Evolutionary conservation across 2,113 vertebrate genomes (phyloP), one percentile per base, ranked within the genome.

Genomic region (Empidonax traillii): DNA sequence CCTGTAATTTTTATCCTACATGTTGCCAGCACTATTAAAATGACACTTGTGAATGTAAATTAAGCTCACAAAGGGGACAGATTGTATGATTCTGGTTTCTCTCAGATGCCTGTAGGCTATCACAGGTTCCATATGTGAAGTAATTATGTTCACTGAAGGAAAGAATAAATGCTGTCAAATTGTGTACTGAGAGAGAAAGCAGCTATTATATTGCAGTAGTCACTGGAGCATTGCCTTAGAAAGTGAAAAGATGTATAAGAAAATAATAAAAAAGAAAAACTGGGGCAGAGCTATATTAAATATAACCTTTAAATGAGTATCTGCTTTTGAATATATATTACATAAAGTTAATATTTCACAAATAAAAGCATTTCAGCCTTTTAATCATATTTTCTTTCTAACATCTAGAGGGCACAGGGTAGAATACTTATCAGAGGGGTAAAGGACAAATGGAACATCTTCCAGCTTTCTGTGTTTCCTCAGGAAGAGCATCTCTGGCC

Each of bases 41-140:
- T 98, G 98, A 98, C 97, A 98, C 97, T 98, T 98, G 98, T 97
- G 98, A 98, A 98, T 98, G 98, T 98, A 98, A 98, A 98, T 98
- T 97, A 98, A 98, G 97, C 98, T 98, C 84, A 95, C 98, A 98
- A 98, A 98, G 97, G 97, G 98, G 98, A 98, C 98, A 98, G 98
- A 98, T 98, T 98, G 98, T 97, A 97, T 97, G 97, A 98, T 98
- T 98, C 98, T 97, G 97, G 97, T 98, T 98, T 98, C 96, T 97
- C 97, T 98, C 96, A 96, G 96, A 98, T 98, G 98, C 98, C 98
- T 98, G 97, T 98, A 98, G 98, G 98, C 98, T 98, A 98, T 98
- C 98, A 98, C 98, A 98, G 97, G 98, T 98, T 98, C 98, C 98
- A 98, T 98, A 98, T 98, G 98, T 98, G 97, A 98, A 98, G 98